Evolutionary conservation across 2,113 vertebrate species (phyloP).

Genomic region (Galemys pyrenaicus): DNA sequence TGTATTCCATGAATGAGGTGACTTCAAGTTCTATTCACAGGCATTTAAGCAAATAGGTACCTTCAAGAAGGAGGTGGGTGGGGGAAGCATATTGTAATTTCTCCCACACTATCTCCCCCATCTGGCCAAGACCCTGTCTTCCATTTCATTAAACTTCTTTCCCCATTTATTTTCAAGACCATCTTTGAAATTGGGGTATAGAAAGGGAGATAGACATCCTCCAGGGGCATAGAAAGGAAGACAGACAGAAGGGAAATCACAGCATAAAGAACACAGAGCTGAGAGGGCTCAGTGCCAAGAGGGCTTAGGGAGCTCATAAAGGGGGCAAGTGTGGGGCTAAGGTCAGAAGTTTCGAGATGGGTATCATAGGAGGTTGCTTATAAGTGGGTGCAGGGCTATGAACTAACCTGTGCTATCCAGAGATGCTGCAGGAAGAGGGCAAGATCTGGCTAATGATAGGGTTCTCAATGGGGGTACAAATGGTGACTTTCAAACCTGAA

Average conservation of each 20-base stretch:
- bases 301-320: too few species aligned
- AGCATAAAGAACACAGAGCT: too few species aligned
- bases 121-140: accelerated
- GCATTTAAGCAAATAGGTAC: neutral
- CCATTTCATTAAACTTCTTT: neutral
- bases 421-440: neutral
- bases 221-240: neutral
- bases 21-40: neutral
- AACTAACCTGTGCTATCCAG: neutral
- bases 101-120: neutral
- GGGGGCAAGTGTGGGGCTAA: neutral
- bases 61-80: neutral
- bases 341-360: accelerated
- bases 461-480: accelerated
- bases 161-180: neutral
- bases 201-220: too few species aligned
- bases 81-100: neutral
- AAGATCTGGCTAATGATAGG: neutral
- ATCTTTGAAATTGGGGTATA: neutral
- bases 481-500: neutral
- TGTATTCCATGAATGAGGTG: neutral
- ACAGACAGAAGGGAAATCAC: too few species aligned
- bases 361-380: neutral
- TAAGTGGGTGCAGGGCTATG: neutral
- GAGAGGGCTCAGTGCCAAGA: too few species aligned